A percentile compares a stretch with the other conserved stretches of the same genome.
Conservation (phyloP, 2,888 invertebrate genomes). For the Apomyelois bistriatella region DNA sequence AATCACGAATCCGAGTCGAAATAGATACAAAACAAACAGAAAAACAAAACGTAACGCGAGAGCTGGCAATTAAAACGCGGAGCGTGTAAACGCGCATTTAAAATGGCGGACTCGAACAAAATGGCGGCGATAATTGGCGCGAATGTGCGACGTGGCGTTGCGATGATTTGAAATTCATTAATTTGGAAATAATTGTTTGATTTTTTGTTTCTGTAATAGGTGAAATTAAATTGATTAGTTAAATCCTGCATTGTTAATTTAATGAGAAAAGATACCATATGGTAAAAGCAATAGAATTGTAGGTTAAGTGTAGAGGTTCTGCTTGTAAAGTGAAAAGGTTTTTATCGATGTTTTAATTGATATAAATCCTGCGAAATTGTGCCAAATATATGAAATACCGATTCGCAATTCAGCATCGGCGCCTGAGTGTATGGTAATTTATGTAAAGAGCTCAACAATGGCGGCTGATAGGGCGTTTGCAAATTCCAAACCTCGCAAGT, state of each 20-base stretch:
- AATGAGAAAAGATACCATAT: too few relatives aligned
- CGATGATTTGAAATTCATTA: background rate
- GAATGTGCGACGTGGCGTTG: background rate
- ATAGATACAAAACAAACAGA: constrained; percentile 5
- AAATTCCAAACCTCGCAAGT: background rate
- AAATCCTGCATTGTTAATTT: too few relatives aligned
- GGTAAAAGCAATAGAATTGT: too few relatives aligned
- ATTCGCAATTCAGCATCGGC: background rate
- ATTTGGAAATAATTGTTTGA: too few relatives aligned
- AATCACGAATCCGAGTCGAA: background rate
- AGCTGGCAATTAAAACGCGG: constrained; percentile 2
- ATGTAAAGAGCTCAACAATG: constrained; percentile 4
- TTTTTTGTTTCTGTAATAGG: too few relatives aligned
- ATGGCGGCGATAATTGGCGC: background rate
- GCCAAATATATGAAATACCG: background rate
- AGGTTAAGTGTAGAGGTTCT: too few relatives aligned
- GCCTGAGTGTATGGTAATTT: constrained; percentile 2
- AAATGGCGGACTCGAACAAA: constrained; percentile 4
- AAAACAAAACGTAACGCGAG: background rate
- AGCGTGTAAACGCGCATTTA: constrained; percentile 5
- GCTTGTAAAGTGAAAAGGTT: too few relatives aligned
- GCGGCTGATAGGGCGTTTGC: background rate
- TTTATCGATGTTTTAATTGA: too few relatives aligned
- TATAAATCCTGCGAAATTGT: background rate
- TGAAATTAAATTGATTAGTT: too few relatives aligned